Evolutionary conservation across 2,888 invertebrate genomes (phyloP), one percentile per base, ranked within the genome.

Genomic region (Heliconius hortense): DNA sequence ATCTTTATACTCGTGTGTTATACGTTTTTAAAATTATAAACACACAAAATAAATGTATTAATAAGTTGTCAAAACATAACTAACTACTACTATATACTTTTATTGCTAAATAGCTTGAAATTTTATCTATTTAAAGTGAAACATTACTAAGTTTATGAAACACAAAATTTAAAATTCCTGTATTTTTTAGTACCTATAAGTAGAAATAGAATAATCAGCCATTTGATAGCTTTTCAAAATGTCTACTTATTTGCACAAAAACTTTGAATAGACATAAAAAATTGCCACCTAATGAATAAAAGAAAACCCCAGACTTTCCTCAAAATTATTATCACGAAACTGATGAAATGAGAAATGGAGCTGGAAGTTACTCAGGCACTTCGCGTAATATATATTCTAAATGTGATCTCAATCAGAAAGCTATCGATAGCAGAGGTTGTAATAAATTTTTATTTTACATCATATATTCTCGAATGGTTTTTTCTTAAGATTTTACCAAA

Each of bases 271-370:
- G 21, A 43, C 13, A 70, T 70, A 64, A 62, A 75, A 72, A 76
- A 43, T 77, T 39, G 73, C 35, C 66, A 60, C 64, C 66, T 74
- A 75, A 77, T 76, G 77, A 76, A 78, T 77, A 77, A 78, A 78
- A 79, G 78, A 80, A 77, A 76, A 74, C 68, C 39, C 72, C 28
- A 59, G 75, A 77, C 75, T 74, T 79, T 78, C 72, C 67, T 66
- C 68, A 60, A 79, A 73, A 78, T 79, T 79, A 76, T 78, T 80
- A 79, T 79, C 79, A 71, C 63, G 77, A 75, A 77, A 75, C 77
- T 80, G 80, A 77, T 76, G 74, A 77, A 74, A 79, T 79, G 80
- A 81, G 76, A 80, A 81, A 81, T 80, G 77, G 73, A 60, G 31
- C 62, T 74, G 72, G 64, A 74, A 68, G 75, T 76, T 77, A 71